Conservation (phyloP, 2,113 vertebrate species). For the cat (Felis catus) region DNA sequence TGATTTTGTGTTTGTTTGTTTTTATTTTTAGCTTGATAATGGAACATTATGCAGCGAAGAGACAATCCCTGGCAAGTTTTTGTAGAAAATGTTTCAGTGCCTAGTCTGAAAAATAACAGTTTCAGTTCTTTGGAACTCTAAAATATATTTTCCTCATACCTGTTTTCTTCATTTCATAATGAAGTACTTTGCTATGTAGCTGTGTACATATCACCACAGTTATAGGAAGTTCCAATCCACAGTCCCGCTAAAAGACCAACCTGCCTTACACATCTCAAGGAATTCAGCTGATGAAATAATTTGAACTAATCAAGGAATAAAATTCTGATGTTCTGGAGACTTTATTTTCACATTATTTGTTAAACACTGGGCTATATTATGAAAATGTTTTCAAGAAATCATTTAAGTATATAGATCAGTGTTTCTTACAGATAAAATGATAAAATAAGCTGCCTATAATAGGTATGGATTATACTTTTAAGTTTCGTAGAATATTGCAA, state of each 20-base stretch:
- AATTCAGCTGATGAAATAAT: conserved; percentile 80
- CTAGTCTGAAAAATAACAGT: conserved; percentile 86
- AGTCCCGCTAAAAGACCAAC: conserved; percentile 79
- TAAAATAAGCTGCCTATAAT: conserved; percentile 77
- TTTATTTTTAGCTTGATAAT: conserved; percentile 79
- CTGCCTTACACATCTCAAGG: conserved; percentile 84
- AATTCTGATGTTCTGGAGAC: conserved; percentile 78
- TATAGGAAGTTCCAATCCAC: conserved; percentile 69
- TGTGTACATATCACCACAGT: conserved; percentile 66
- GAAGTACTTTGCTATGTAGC: conserved; percentile 76
- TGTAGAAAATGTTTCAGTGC: conserved; percentile 90
- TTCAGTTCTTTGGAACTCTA: conserved; percentile 88
- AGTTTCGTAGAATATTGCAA: conserved; percentile 82
- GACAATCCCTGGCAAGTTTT: conserved; percentile 88
- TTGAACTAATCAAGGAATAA: conserved; percentile 81
- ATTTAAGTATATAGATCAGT: conserved; percentile 74
- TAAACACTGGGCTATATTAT: conserved; percentile 83
- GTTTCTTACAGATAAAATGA: conserved; percentile 78
- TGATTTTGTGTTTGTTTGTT: conserved; percentile 9
- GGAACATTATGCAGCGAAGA: conserved; percentile 82
- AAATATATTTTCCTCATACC: conserved; percentile 77
- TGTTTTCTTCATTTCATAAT: conserved; percentile 83
- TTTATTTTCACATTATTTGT: conserved; percentile 81
- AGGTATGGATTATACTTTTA: conserved; percentile 82
- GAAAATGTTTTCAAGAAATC: conserved; percentile 79